Evolutionary conservation across 2,797 vertebrate genomes (phyloP).

Genomic region (Cirrhinus mrigala): DNA sequence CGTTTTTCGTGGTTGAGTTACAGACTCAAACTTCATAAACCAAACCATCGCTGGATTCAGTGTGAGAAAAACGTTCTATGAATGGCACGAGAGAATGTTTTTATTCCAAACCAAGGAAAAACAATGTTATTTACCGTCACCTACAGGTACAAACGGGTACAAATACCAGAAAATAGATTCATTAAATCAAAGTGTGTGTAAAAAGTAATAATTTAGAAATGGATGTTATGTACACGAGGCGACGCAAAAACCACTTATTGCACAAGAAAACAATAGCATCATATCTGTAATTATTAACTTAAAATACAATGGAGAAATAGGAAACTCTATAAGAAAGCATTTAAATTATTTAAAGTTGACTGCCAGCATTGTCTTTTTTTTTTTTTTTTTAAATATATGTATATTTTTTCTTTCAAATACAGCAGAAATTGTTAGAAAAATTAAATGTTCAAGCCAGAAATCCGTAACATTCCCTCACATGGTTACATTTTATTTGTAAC

Average conservation of each 20-base stretch:
- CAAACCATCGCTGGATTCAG: background rate
- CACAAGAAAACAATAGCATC: slow-evolving; percentile 72
- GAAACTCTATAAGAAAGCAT: slow-evolving; percentile 34
- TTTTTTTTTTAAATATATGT: slow-evolving; percentile 40
- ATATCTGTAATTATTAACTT: slow-evolving; percentile 58
- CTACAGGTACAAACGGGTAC: slow-evolving; percentile 62
- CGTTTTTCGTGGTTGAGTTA: background rate
- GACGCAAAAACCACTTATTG: slow-evolving; percentile 77
- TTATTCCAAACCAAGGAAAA: slow-evolving; percentile 39
- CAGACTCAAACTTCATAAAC: background rate
- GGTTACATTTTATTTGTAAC: background rate
- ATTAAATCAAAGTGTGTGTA: slow-evolving; percentile 66
- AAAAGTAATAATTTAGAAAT: slow-evolving; percentile 74
- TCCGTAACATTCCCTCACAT: slow-evolving; percentile 25
- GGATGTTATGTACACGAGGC: slow-evolving; percentile 74
- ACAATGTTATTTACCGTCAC: slow-evolving; percentile 51
- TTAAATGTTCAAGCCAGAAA: slow-evolving; percentile 60
- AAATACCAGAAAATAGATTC: slow-evolving; percentile 62
- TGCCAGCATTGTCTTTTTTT: slow-evolving; percentile 48
- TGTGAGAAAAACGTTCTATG: slow-evolving; percentile 8
- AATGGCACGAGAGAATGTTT: slow-evolving; percentile 51
- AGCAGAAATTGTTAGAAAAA: slow-evolving; percentile 56
- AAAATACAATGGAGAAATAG: slow-evolving; percentile 49
- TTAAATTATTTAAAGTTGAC: slow-evolving; percentile 49
- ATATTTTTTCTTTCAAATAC: slow-evolving; percentile 56